A percentile compares a stretch with the other conserved stretches of the same genome.
Conservation (phyloP, 1,140 invertebrate species). For the Neuroterus valhalla region DNA sequence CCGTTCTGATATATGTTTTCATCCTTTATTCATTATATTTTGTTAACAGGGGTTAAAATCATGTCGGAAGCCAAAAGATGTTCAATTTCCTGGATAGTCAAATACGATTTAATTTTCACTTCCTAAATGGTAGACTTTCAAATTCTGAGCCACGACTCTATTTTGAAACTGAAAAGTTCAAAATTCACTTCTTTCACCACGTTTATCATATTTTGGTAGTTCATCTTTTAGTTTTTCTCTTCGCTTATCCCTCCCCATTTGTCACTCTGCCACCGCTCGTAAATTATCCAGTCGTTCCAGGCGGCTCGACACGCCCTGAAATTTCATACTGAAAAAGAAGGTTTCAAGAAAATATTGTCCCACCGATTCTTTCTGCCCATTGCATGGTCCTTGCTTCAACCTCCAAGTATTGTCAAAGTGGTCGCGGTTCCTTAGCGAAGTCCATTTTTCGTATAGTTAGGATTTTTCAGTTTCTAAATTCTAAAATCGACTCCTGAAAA, state of each 20-base stretch:
- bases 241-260: slow-evolving; percentile 1
- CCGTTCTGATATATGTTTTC: too few relatives aligned
- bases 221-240: slow-evolving; percentile 8
- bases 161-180: neutral
- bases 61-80: too few relatives aligned
- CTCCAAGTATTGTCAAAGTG: slow-evolving; percentile 5
- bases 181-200: neutral
- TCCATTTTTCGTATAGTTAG: neutral
- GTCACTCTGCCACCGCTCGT: slow-evolving; percentile 1
- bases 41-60: too few relatives aligned
- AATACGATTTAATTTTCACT: too few relatives aligned
- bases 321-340: neutral
- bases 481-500: neutral
- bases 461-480: neutral
- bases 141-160: neutral
- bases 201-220: neutral
- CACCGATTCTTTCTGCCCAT: neutral
- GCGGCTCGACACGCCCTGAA: slow-evolving; percentile 7
- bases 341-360: neutral
- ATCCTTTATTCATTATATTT: too few relatives aligned
- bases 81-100: too few relatives aligned
- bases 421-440: slow-evolving; percentile 1
- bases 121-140: too few relatives aligned
- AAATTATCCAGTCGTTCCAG: neutral
- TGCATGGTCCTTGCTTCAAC: neutral